phyloP scores from a whole-genome alignment of 2,797 vertebrate genomes.

The Clarias platycephalus region DNA sequence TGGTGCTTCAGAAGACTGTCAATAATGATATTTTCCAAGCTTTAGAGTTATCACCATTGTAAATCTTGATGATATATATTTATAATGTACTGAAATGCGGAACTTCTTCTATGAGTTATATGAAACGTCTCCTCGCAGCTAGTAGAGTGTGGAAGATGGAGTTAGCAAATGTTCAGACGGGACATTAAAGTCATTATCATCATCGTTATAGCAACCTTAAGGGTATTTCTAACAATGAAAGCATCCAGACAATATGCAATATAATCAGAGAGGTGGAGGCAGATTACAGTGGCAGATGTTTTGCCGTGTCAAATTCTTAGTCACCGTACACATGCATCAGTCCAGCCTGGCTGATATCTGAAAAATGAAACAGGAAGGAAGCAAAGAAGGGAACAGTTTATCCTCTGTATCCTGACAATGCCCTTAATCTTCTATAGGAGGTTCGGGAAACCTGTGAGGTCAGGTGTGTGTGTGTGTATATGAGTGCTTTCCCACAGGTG shows the following conservation, averaged over 20 bases:
- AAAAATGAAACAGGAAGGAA: constrained; percentile 30
- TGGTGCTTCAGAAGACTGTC: constrained; percentile 41
- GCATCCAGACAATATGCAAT: neutral
- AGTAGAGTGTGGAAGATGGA: constrained; percentile 9
- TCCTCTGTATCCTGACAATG: constrained; percentile 29
- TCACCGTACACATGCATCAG: neutral
- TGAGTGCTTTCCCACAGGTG: constrained; percentile 24
- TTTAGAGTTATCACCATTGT: constrained; percentile 21
- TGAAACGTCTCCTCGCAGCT: neutral
- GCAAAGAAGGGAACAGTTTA: constrained; percentile 40
- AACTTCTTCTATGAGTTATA: neutral
- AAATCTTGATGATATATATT: constrained; percentile 33
- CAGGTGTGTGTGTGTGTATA: constrained; percentile 14
- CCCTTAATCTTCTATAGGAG: constrained; percentile 41
- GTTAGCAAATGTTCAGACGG: constrained; percentile 10
- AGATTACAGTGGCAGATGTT: constrained; percentile 2
- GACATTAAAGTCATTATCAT: constrained; percentile 16
- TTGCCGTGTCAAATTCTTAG: neutral
- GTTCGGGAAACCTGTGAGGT: constrained; percentile 17
- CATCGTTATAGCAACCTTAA: constrained; percentile 21
- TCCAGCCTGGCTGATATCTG: constrained; percentile 32
- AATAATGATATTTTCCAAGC: constrained; percentile 35
- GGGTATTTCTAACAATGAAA: constrained; percentile 2
- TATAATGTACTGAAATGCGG: constrained; percentile 1
- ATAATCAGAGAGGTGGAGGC: neutral